Base-by-base conservation (phyloP, 2,113 vertebrate species). In the Petromus typicus region DNA sequence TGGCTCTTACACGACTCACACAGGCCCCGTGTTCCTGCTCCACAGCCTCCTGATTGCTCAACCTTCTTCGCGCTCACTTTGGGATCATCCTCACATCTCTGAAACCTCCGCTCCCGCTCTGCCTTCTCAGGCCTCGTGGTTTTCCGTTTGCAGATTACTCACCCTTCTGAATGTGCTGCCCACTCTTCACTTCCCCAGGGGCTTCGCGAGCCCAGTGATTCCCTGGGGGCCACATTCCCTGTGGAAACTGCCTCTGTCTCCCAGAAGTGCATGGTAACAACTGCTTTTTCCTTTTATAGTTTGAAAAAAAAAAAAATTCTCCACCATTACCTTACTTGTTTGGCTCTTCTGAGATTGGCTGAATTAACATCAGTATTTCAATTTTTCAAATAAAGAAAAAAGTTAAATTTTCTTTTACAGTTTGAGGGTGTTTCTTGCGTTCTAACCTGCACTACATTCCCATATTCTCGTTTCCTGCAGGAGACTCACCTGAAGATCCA, bases 321-420 rank as follows among this genome's bases (percentile, higher is more conserved):
- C 40, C 27, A 83, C 48, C 18, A 9, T 51, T 88, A 67, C 37
- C 61, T 89, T 11, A 59, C 76, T 78, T 79, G 22, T 5, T 63
- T 54, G 25, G 59, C 37, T 57, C 79, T 63, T 83, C 25, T 67
- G 59, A 37, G 67, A 45, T 23, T 69, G 69, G n/a, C 40, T 89
- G 63, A 79, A 23, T 71, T 78, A 22, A 30, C 34, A 81, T 51
- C 63, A 56, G 56, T 40, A 71, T 57, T 18, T 48, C 64, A 23
- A 12, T 73, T 86, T 64, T 90, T 73, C 23, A 93, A 64, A 64
- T 86, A 86, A 84, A 76, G 66, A 37, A 89, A 85, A 95, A 57
- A 37, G 1, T 54, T 79, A 22, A 85, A 54, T 45, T 51, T 78
- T 34, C 5, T 25, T 48, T 51, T 25, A 78, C 64, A 71, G 63